These are phyloP conservation scores for Daphoenositta chrysoptera DNA, from an alignment of 2,113 vertebrate genomes.

Conservation along the genomic window DNA sequence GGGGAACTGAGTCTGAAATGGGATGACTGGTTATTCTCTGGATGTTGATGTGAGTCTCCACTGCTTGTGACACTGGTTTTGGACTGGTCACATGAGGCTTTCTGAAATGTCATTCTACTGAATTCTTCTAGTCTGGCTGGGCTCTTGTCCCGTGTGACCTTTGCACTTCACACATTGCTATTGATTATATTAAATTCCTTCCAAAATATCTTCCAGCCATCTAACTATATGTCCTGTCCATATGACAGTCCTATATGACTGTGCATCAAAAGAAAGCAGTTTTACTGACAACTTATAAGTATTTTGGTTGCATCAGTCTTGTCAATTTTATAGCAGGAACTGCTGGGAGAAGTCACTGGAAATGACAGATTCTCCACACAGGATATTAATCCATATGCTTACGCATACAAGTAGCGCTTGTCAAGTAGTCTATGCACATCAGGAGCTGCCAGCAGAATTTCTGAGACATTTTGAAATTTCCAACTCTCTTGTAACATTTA, in stretches of 20 bases:
- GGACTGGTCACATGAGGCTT: background rate
- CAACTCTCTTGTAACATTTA: background rate
- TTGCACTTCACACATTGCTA: background rate
- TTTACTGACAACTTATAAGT: background rate
- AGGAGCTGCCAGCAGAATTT: slow-evolving; percentile 23
- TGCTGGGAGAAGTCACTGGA: background rate
- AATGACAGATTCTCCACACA: background rate
- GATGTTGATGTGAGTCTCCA: background rate
- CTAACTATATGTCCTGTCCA: background rate
- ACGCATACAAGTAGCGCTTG: background rate
- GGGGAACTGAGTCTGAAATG: background rate
- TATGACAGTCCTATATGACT: background rate
- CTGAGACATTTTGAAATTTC: background rate
- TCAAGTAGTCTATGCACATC: background rate
- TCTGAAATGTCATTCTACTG: background rate
- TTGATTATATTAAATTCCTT: background rate
- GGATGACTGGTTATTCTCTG: background rate
- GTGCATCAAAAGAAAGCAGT: background rate
- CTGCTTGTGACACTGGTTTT: background rate
- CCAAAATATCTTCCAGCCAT: background rate
- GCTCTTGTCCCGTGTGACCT: background rate
- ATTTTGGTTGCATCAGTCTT: background rate
- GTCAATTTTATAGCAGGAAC: background rate
- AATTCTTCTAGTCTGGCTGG: background rate
- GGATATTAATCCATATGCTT: background rate